phyloP scores from a whole-genome alignment of 1,140 invertebrate species.

The Leptinotarsa texana region DNA sequence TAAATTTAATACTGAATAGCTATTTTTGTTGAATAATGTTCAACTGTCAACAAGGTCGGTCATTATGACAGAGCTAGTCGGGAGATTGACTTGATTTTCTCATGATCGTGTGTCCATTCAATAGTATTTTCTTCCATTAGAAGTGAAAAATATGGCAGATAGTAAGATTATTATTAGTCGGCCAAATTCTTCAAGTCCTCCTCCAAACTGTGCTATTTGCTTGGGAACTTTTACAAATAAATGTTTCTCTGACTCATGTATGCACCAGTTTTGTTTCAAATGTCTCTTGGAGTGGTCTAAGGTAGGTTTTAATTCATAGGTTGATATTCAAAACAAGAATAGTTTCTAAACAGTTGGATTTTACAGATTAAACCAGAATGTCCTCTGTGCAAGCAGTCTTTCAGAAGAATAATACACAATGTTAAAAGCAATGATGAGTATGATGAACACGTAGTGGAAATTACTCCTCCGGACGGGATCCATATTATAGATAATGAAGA shows the following conservation, averaged over 20 bases:
- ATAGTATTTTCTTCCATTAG: background rate
- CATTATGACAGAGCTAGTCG: background rate
- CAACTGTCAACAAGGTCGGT: background rate
- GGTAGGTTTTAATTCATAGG: constrained; percentile 56
- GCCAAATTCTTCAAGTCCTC: constrained; percentile 65
- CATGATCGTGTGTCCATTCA: background rate
- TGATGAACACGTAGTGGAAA: constrained; percentile 71
- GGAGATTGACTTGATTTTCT: constrained; percentile 17
- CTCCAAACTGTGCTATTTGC: constrained; percentile 89
- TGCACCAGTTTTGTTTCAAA: constrained; percentile 92
- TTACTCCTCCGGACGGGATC: constrained; percentile 34
- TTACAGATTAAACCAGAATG: constrained; percentile 85
- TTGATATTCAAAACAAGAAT: background rate
- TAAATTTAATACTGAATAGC: background rate
- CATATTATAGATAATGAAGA: constrained; percentile 39
- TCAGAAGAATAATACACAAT: constrained; percentile 91
- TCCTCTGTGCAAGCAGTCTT: constrained; percentile 90
- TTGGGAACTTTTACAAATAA: constrained; percentile 83
- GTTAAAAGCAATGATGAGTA: constrained; percentile 84
- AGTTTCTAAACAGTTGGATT: background rate
- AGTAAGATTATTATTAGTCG: constrained; percentile 37
- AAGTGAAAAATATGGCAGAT: constrained; percentile 39
- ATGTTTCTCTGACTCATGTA: constrained; percentile 88
- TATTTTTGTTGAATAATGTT: background rate
- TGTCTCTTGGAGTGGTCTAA: constrained; percentile 94